phyloP scores from a whole-genome alignment of 35 echinoderm and acorn worm species.

The Apostichopus parvimensis region DNA sequence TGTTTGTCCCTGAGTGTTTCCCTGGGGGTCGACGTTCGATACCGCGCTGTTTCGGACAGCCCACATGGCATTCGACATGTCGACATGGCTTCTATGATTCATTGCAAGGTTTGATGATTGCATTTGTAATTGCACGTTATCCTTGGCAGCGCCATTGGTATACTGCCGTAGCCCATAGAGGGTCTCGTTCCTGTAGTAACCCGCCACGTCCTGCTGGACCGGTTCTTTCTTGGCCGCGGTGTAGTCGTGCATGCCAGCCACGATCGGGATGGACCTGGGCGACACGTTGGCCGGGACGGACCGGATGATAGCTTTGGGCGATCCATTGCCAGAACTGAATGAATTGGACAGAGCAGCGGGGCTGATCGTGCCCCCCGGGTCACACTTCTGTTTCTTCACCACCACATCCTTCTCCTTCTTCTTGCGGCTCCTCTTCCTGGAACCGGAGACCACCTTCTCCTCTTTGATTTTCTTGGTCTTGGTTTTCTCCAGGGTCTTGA shows the following conservation, averaged over 20 bases:
- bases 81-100: slow-evolving; percentile 1
- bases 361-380: slow-evolving; percentile 46
- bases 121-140: slow-evolving; percentile 56
- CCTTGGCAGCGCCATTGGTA: not conserved
- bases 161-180: not conserved
- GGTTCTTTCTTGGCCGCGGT: slow-evolving; percentile 58
- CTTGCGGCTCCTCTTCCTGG: slow-evolving; percentile 29
- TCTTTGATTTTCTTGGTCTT: slow-evolving; percentile 51
- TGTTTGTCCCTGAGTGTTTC: slow-evolving; percentile 5
- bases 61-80: slow-evolving; percentile 5
- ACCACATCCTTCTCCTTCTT: slow-evolving; percentile 21
- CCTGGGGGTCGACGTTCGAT: slow-evolving; percentile 1
- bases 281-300: slow-evolving; percentile 54
- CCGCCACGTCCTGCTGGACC: not conserved
- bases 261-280: slow-evolving; percentile 56
- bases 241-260: slow-evolving; percentile 84
- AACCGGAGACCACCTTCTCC: slow-evolving; percentile 15
- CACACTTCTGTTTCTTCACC: slow-evolving; percentile 40
- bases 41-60: not conserved
- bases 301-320: slow-evolving; percentile 54
- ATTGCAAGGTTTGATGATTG: slow-evolving; percentile 52
- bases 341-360: slow-evolving; percentile 63
- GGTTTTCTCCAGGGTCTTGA: slow-evolving; percentile 52
- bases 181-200: not conserved
- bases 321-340: slow-evolving; percentile 47